Evolutionary conservation across 35 echinoderm and acorn worm genomes (phyloP).

Genomic region (Ophiothrix spiculata): DNA sequence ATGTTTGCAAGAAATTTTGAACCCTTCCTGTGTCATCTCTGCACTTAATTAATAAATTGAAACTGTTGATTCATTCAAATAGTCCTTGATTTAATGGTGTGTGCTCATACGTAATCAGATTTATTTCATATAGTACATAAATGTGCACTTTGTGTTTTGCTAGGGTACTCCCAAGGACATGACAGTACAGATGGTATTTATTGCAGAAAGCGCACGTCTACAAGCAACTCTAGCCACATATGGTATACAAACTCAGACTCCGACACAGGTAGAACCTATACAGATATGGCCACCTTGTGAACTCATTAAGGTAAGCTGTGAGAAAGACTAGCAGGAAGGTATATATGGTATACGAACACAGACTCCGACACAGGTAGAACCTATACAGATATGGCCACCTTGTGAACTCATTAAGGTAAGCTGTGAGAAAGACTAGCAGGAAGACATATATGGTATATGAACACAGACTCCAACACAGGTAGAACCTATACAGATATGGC

Average conservation of each 20-base stretch:
- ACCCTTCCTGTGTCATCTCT: no score
- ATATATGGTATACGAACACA: slow-evolving; percentile 94
- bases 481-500: slow-evolving; percentile 95
- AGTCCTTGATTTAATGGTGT: no score
- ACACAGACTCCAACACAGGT: slow-evolving; percentile 90
- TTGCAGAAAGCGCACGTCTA: slow-evolving; percentile 85
- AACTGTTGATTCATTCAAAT: no score
- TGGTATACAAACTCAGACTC: slow-evolving; percentile 91
- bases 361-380: slow-evolving; percentile 90
- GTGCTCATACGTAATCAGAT: no score
- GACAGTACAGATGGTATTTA: slow-evolving; percentile 90
- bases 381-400: slow-evolving; percentile 93
- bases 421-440: no score
- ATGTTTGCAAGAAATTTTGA: no score
- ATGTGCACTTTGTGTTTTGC: neutral
- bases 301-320: slow-evolving; percentile 72
- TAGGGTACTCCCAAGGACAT: slow-evolving; percentile 75
- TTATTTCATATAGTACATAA: neutral
- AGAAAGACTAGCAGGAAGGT: no score
- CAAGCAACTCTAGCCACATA: slow-evolving; percentile 90
- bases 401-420: slow-evolving; percentile 81
- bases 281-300: slow-evolving; percentile 87
- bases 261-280: slow-evolving; percentile 88
- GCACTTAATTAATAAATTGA: no score
- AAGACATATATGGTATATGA: slow-evolving; percentile 87